Evolutionary conservation across 2,797 vertebrate genomes (phyloP), one percentile per base, ranked within the genome.

Genomic region (Halcyon leucocephala): DNA sequence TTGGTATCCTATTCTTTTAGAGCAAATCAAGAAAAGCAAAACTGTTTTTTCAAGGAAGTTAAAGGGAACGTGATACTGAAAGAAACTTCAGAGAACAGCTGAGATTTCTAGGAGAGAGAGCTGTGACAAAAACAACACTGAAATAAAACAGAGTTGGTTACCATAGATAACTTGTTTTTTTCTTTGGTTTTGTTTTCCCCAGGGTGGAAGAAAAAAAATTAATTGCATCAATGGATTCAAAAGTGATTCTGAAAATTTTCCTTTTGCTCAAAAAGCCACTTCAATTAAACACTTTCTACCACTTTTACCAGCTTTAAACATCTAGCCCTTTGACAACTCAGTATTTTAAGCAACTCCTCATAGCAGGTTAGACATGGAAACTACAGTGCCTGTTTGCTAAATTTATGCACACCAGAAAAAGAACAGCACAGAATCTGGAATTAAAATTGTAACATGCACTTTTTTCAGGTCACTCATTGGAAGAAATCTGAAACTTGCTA

Each of bases 281-380:
- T 55, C 6, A 29, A 24, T 71, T 65, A 35, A 49, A 62, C 3
- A 6, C 31, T 87, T 86, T 72, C 49, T 58, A 26, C 15, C 52
- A 26, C 5, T 60, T 35, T 22, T 69, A 65, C 29, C 66, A 31
- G 22, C 57, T 87, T 61, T 20, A 80, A 82, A 46, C 6, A 35
- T 24, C 64, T 52, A 82, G 6, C 8, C 37, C 35, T 71, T 58
- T n/a, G 31, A 74, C 8, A 74, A 57, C 6, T 37, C 0, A 0
- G 20, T 46, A 10, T 28, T 74, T 73, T 25, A 77, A 77, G 26
- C 14, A 60, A 31, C 9, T 46, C 3, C 10, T 61, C 20, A 19
- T 28, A 17, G 4, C 25, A 71, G 31, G 13, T 78, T 39, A 64
- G 15, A 55, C 7, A 14, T 5, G 7, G 25, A 31, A 88, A 60